Conservation (phyloP, 2,113 vertebrate species). For the Cyanoderma ruficeps region DNA sequence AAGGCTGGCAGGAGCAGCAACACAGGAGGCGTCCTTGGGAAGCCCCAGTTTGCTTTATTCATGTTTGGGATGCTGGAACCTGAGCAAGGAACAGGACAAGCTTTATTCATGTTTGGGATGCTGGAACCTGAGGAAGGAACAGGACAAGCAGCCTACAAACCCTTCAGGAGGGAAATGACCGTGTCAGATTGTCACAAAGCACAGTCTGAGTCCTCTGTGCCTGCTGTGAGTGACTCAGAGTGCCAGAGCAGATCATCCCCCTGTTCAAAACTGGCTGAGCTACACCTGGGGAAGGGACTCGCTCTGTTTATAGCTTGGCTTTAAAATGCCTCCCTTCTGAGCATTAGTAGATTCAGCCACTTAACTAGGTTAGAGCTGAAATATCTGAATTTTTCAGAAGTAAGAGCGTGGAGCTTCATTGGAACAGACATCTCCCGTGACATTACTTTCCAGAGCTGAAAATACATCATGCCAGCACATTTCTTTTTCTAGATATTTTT, state of each 20-base stretch:
- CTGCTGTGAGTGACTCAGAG: rapidly evolving
- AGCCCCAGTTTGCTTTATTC: neutral
- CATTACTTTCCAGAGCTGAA: neutral
- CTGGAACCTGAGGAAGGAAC: neutral
- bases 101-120: no score
- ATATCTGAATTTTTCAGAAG: neutral
- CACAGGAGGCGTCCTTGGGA: neutral
- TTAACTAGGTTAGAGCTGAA: neutral
- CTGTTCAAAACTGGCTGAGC: neutral
- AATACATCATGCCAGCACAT: neutral
- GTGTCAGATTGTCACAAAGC: rapidly evolving
- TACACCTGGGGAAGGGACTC: neutral
- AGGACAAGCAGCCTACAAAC: neutral
- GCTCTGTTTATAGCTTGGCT: neutral
- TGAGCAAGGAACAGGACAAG: neutral
- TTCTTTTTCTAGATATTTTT: neutral
- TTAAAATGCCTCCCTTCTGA: neutral
- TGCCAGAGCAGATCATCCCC: neutral
- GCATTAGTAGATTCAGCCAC: neutral
- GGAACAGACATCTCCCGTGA: neutral
- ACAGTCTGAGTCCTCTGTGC: neutral
- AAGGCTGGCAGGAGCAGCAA: neutral
- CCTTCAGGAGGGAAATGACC: neutral
- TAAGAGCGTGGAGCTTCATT: neutral
- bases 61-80: neutral